Conservation (phyloP, 2,797 vertebrate genomes). For the Rhynchotus rufescens region DNA sequence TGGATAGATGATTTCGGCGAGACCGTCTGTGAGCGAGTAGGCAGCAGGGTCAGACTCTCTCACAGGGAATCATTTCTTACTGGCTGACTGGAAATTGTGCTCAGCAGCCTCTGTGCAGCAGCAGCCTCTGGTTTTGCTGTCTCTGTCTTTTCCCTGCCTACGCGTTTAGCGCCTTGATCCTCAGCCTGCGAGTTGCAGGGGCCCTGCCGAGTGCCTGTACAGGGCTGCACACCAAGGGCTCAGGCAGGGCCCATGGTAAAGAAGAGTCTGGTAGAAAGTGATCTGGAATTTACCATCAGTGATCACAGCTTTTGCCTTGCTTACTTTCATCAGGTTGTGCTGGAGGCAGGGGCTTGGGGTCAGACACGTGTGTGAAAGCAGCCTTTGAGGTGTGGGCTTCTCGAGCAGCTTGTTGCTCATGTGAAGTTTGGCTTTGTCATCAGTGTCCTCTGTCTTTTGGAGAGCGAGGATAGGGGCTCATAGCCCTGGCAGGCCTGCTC, state of each 20-base stretch:
- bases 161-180: not conserved
- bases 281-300: not conserved
- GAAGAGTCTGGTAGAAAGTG: not conserved
- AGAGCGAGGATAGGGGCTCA: not conserved
- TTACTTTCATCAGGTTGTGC: not conserved
- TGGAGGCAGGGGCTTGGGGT: not conserved
- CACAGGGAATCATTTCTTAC: conserved; percentile 6
- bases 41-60: conserved; percentile 50
- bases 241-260: not conserved
- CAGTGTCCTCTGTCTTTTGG: not conserved
- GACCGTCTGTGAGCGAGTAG: not conserved
- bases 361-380: not conserved
- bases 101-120: not conserved
- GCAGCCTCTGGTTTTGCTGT: not conserved
- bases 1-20: conserved; percentile 24
- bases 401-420: conserved; percentile 2
- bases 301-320: not conserved
- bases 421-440: not conserved
- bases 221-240: not conserved
- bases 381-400: not conserved
- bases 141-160: conserved; percentile 26
- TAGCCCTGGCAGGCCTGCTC: not conserved
- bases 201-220: not conserved
- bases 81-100: conserved; percentile 5
- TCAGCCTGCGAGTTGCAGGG: not conserved